A percentile compares a stretch with the other conserved stretches of the same genome.
Evolutionary conservation across 2,888 invertebrate genomes (phyloP).

Genomic region (Poecilobothrus nobilitatus): DNA sequence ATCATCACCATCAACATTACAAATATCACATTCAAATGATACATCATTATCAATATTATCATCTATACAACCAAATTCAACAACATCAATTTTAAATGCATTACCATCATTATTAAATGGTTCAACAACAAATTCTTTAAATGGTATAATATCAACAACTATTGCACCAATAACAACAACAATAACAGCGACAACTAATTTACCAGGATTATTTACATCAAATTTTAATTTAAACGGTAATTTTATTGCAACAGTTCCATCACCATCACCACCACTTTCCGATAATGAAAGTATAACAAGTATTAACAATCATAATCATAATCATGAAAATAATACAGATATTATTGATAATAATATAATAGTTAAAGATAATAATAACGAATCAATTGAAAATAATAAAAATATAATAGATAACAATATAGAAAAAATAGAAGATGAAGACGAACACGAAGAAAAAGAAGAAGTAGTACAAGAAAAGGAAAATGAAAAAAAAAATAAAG

Average conservation of each 20-base stretch:
- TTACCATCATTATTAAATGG: not conserved
- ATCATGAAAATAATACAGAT: slow-evolving; percentile 2
- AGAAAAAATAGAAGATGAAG: not conserved
- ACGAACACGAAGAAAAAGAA: too few relatives aligned
- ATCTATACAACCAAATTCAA: slow-evolving; percentile 30
- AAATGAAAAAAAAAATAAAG: too few relatives aligned
- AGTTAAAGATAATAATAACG: not conserved
- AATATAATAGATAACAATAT: not conserved
- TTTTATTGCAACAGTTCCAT: slow-evolving; percentile 39
- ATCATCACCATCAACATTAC: not conserved
- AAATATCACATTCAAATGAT: slow-evolving; percentile 18
- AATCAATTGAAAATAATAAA: not conserved
- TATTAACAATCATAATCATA: slow-evolving; percentile 10
- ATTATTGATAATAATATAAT: not conserved
- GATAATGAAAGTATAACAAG: slow-evolving; percentile 28
- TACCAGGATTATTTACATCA: not conserved
- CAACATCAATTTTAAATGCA: slow-evolving; percentile 19
- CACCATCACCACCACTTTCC: slow-evolving; percentile 40
- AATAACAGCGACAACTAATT: slow-evolving; percentile 26
- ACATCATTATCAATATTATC: slow-evolving; percentile 26
- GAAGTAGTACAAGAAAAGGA: too few relatives aligned
- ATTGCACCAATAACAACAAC: too few relatives aligned
- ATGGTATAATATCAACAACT: not conserved
- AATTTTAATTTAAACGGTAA: slow-evolving; percentile 30
- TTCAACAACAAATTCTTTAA: not conserved